Evolutionary conservation across 2,113 vertebrate species (phyloP).

Genomic region (Poicephalus gulielmi): DNA sequence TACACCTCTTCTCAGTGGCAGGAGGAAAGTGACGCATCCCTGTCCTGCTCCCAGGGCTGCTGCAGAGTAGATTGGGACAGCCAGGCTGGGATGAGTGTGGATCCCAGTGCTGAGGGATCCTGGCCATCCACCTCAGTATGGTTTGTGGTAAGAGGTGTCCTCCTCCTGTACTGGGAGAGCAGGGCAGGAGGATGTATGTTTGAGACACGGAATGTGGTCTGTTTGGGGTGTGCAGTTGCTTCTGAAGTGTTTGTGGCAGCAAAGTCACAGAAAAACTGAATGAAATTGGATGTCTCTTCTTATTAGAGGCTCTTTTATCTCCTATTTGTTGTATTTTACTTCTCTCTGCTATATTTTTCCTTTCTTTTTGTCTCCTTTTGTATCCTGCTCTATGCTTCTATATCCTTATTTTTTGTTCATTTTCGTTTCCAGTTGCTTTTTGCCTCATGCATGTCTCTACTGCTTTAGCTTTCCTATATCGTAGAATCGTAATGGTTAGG

Average conservation of each 20-base stretch:
- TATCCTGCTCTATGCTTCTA: background rate
- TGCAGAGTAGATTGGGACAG: background rate
- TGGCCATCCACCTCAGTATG: background rate
- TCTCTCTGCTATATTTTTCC: background rate
- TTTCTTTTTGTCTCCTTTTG: background rate
- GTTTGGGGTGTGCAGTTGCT: background rate
- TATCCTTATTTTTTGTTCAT: background rate
- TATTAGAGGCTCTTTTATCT: background rate
- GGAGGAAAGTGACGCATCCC: background rate
- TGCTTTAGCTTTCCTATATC: background rate
- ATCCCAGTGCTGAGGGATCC: background rate
- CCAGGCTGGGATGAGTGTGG: background rate
- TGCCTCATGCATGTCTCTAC: background rate
- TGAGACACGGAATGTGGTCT: background rate
- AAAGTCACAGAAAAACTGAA: background rate
- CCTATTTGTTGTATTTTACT: background rate
- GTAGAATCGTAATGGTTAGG: background rate
- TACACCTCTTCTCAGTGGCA: background rate
- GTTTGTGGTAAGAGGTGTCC: background rate
- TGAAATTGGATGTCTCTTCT: background rate
- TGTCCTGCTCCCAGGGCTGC: background rate
- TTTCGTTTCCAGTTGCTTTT: background rate
- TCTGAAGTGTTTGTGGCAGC: background rate
- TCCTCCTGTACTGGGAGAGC: rapidly evolving
- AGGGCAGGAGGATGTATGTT: background rate